Evolutionary conservation across 30 jellyfish, hydroid and myxozoan species (phyloP), one percentile per base, ranked within the genome.

Genomic region (Cassiopea andromeda): DNA sequence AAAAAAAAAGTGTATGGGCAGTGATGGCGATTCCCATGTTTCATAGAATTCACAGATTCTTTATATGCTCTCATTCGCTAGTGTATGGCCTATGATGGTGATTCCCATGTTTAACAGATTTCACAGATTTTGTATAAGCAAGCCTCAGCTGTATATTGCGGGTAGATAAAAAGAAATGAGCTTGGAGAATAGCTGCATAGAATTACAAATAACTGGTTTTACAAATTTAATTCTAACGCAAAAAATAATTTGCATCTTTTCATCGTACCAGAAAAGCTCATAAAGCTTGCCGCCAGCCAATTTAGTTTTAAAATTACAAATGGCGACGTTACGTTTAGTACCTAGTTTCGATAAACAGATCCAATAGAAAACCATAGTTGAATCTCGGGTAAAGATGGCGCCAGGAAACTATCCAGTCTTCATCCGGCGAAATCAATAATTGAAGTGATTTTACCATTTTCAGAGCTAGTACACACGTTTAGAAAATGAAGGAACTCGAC

Each of bases 311-410:
- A 57, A 57, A 57, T 72, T 72, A 48, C 16, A 38, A 6, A 15
- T 78, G 87, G 87, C 87, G 87, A 48, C 87, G 45, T 8, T 50
- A 78, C 45, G 57, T 78, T 78, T 78, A 18, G 77, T 44, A 46
- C 87, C 75, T 50, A n/a, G 75, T 7, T 78, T 74, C 43, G 48
- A 78, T 38, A 60, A 57, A 46, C 38, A 2, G 16, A 44, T 50
- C 87, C 48, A 45, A 78, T 78, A 78, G 75, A 50, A 50, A 68
- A 14, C 87, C 58, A 47, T 78, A 43, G 54, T 57, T 44, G 57
- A 38, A 50, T 45, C 27, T 60, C 49, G 50, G 18, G 57, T 38
- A n/a, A 46, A 50, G 46, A 38, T 48, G 87, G 87, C 87, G 87
- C 87, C 87, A 78, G 12, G 27, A 48, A 7, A 78, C 12, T 8